These are phyloP conservation scores for Drosophila erecta DNA, from an alignment of 1,140 invertebrate genomes.

Conservation along the genomic window DNA sequence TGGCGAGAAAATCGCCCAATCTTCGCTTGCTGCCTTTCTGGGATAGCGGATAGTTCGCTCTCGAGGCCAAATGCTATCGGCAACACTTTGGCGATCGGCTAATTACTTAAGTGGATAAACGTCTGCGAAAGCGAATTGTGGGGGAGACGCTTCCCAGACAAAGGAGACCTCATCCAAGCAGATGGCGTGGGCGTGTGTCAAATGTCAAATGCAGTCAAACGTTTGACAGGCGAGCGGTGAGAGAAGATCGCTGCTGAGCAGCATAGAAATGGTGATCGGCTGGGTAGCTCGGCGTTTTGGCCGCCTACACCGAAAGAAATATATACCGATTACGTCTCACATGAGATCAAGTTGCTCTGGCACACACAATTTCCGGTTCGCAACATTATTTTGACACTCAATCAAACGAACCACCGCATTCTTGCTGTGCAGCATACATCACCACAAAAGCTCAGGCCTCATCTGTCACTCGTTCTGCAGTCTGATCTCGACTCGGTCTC, in stretches of 20 bases:
- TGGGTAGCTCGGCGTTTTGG: slow-evolving; percentile 1
- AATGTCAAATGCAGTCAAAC: slow-evolving; percentile 60
- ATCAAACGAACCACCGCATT: background rate
- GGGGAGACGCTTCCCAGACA: slow-evolving; percentile 36
- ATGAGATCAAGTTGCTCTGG: no score
- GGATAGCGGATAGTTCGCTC: slow-evolving; percentile 14
- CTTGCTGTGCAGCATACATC: slow-evolving; percentile 1
- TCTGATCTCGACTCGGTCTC: slow-evolving; percentile 43
- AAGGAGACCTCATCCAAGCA: slow-evolving; percentile 24
- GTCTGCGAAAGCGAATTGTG: slow-evolving; percentile 67
- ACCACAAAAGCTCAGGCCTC: background rate
- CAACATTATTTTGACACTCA: no score
- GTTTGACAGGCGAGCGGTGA: slow-evolving; percentile 41
- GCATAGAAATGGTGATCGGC: slow-evolving; percentile 28
- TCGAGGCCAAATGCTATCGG: slow-evolving; percentile 2
- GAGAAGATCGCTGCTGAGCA: background rate
- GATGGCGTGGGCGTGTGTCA: slow-evolving; percentile 68
- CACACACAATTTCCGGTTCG: no score
- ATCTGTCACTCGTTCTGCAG: slow-evolving; percentile 42
- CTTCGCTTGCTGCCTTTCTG: background rate
- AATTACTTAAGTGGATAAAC: slow-evolving; percentile 76
- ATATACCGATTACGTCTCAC: background rate
- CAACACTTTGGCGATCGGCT: slow-evolving; percentile 45
- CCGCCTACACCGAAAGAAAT: background rate
- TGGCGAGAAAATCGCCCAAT: slow-evolving; percentile 8